These are phyloP conservation scores for Biston stratarius DNA, from an alignment of 2,888 invertebrate species.

Conservation along the genomic window DNA sequence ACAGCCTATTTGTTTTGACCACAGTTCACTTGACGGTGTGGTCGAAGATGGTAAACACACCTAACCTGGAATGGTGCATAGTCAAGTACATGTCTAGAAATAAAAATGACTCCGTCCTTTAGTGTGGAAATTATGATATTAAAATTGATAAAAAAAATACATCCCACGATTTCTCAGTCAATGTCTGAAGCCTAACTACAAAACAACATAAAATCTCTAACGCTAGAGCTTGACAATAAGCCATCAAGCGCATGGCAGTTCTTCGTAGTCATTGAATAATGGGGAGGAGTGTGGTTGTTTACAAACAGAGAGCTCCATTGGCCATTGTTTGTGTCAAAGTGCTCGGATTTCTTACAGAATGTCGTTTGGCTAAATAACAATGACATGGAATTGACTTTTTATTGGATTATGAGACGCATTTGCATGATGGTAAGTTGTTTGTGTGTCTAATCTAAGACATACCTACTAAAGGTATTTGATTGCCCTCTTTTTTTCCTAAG, in stretches of 20 bases:
- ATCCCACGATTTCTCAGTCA: too few species aligned
- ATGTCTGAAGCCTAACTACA: background rate
- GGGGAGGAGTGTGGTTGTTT: conserved; percentile 46
- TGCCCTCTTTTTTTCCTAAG: too few species aligned
- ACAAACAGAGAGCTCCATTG: conserved; percentile 57
- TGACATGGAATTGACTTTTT: background rate
- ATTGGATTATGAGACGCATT: background rate
- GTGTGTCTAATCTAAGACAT: too few species aligned
- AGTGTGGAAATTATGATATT: too few species aligned
- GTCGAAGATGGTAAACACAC: too few species aligned
- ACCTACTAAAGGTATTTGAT: too few species aligned
- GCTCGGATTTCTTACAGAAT: conserved; percentile 37
- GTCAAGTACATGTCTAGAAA: too few species aligned
- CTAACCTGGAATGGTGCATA: too few species aligned
- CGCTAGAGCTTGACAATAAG: background rate
- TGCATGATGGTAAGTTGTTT: background rate
- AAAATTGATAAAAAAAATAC: too few species aligned
- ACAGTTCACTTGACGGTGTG: too few species aligned
- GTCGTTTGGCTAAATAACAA: conserved; percentile 22
- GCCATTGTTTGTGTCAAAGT: conserved; percentile 50
- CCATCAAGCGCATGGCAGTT: background rate
- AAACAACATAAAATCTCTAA: background rate
- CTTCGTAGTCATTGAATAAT: conserved; percentile 16
- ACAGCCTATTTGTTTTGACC: too few species aligned
- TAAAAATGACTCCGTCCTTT: too few species aligned